Evolutionary conservation across 2,888 invertebrate species (phyloP).

Genomic region (Pseudolycoriella hygida): DNA sequence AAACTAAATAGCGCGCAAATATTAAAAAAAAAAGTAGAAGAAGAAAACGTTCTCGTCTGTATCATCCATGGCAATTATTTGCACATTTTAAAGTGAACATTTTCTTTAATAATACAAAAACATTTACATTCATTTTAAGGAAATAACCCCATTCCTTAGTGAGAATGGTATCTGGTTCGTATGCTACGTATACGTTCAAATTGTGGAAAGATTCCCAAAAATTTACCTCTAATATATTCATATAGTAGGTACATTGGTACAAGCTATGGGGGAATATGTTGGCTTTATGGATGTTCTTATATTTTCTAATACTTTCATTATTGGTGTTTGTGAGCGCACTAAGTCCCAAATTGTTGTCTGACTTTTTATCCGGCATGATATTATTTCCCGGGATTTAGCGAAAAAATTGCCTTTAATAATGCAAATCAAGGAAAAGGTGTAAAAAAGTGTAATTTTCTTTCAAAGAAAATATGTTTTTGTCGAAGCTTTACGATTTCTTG

Average conservation of each 20-base stretch:
- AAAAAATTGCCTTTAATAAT: slow-evolving; percentile 1
- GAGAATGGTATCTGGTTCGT: too few species aligned
- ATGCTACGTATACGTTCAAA: too few species aligned
- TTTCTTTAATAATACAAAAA: not conserved
- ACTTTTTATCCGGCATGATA: not conserved
- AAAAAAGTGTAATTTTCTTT: not conserved
- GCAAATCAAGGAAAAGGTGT: slow-evolving; percentile 1
- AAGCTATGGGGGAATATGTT: too few species aligned
- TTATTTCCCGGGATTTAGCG: not conserved
- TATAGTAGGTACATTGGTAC: too few species aligned
- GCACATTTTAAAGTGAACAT: slow-evolving; percentile 1
- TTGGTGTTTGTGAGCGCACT: not conserved
- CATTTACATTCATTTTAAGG: slow-evolving; percentile 1
- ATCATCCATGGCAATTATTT: not conserved
- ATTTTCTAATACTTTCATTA: not conserved
- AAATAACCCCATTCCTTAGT: not conserved
- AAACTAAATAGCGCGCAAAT: too few species aligned
- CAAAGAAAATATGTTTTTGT: not conserved
- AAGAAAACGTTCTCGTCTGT: not conserved
- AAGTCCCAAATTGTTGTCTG: slow-evolving; percentile 1
- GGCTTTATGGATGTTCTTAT: too few species aligned
- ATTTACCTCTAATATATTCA: too few species aligned
- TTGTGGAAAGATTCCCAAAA: too few species aligned
- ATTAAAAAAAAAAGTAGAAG: too few species aligned
- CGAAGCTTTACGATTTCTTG: not conserved